Percentiles rank a stretch among this genome's conserved stretches.
These are phyloP conservation scores for Coptodon rendalli DNA, from an alignment of 2,113 vertebrate species.

Conservation along the genomic window DNA sequence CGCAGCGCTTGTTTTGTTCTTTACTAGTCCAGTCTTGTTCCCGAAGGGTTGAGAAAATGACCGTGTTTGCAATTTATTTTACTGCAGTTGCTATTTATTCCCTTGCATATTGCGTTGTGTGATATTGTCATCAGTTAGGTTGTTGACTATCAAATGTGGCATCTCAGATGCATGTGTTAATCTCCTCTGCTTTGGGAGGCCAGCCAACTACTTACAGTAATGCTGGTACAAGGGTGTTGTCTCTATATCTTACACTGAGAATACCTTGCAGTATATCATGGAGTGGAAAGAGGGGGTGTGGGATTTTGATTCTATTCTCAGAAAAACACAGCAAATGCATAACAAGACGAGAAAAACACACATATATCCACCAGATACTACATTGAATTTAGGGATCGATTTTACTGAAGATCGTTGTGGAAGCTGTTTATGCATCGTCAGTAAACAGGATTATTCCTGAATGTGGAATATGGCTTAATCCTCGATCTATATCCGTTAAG, in stretches of 20 bases:
- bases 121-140: background rate
- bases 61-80: background rate
- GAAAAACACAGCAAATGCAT: background rate
- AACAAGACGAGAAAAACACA: background rate
- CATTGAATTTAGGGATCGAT: background rate
- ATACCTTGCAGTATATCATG: background rate
- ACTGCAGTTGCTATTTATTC: background rate
- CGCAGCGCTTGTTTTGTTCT: background rate
- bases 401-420: background rate
- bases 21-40: background rate
- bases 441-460: slow-evolving; percentile 10
- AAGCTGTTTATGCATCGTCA: background rate
- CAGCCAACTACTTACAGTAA: background rate
- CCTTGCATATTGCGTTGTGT: background rate
- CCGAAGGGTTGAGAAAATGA: background rate
- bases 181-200: background rate
- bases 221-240: background rate
- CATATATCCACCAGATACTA: background rate
- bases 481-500: slow-evolving; percentile 25
- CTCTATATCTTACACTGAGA: background rate
- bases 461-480: slow-evolving; percentile 24
- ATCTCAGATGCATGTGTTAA: background rate
- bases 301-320: background rate
- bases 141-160: background rate
- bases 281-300: background rate